Base-by-base conservation (phyloP, 2,113 vertebrate genomes). In the Megaceryle maxima region DNA sequence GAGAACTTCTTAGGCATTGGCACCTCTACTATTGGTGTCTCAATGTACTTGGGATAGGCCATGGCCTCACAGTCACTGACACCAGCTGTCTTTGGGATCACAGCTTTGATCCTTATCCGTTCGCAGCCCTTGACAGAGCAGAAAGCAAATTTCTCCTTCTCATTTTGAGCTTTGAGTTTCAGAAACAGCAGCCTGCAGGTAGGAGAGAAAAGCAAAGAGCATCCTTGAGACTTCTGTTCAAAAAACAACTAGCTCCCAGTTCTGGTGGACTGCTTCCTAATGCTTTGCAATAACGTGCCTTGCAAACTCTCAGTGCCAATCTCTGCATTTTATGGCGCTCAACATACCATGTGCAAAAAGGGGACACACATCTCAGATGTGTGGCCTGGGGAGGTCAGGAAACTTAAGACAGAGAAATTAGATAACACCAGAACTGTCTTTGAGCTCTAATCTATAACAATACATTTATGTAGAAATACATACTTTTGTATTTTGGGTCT, bases 61-160 rank as follows among this genome's bases (percentile, higher is more conserved):
- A 95, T 69, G 63, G 98, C 98, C 69, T 98, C 96, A 93, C 99
- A 99, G 98, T 99, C 98, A 0, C 99, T 99, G 94, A 98, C 17
- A 0, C 97, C 98, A 8, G 99, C 98, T 1, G 97, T 96, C 92
- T 95, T 98, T 3, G 99, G 99, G 70, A 99, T 97, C 57, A 97
- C 62, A 7, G 99, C 99, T 88, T 98, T 99, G 83, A 99, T 99
- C 97, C 98, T 99, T 24, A 99, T 98, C 59, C 99, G 91, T 95
- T 99, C 99, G 9, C 99, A 99, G 69, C 99, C 99, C 86, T 98
- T 98, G 53, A 98, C 88, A 1, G 99, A 99, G 97, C 99, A 99
- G 98, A 99, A 99, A 76, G 99, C 98, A 48, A 99, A 99, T 39
- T 95, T 97, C 46, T 99, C 99, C 85, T 98, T 98, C 73, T 98